A percentile compares a stretch with the other conserved stretches of the same genome.
Conservation (phyloP, 2,797 vertebrate genomes). For the Hemibagrus guttatus region DNA sequence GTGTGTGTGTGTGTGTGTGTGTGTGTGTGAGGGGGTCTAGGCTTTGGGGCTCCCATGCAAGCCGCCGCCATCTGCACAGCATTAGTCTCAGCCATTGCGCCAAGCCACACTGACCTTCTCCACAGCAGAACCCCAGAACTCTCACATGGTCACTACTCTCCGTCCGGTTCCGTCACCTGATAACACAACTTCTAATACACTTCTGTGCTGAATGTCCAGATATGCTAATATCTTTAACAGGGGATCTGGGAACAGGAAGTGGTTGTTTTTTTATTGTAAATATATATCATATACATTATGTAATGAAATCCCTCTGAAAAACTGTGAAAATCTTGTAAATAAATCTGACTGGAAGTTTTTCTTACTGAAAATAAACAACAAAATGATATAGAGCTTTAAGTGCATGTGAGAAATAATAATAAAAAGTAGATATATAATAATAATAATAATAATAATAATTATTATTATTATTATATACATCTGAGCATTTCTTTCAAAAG, state of each 20-base stretch:
- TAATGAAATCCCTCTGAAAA: background rate
- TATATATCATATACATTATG: background rate
- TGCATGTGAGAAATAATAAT: background rate
- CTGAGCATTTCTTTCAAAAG: too few relatives aligned
- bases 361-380: background rate
- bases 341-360: background rate
- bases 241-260: background rate
- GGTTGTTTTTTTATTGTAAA: background rate
- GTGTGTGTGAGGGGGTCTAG: slow-evolving; percentile 12
- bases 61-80: slow-evolving; percentile 57
- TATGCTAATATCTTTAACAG: background rate
- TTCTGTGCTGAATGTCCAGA: background rate
- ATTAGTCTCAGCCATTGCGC: slow-evolving; percentile 52
- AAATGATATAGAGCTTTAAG: background rate
- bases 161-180: slow-evolving; percentile 41
- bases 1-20: slow-evolving; percentile 17
- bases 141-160: slow-evolving; percentile 46
- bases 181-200: background rate
- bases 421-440: too few relatives aligned
- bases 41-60: slow-evolving; percentile 39
- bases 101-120: slow-evolving; percentile 47
- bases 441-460: too few relatives aligned
- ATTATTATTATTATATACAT: too few relatives aligned
- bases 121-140: slow-evolving; percentile 31
- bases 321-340: background rate